Base-by-base conservation (phyloP, 2,113 vertebrate genomes). In the Apistogramma diplotaenia region DNA sequence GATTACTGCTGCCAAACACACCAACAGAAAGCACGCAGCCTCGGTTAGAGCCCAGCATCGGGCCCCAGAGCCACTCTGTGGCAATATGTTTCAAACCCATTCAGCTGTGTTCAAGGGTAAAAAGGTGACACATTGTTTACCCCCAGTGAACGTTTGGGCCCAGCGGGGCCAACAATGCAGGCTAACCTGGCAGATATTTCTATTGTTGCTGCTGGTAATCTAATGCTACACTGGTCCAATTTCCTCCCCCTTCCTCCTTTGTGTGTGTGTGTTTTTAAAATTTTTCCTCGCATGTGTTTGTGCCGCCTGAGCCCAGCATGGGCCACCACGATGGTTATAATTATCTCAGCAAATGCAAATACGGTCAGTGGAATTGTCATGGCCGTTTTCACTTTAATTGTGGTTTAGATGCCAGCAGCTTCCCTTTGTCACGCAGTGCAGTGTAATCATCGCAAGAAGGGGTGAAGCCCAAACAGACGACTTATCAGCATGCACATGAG, bases 311-410 rank as follows among this genome's bases (percentile, higher is more conserved):
- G 78, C 74, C 6, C 33, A 74, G 46, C 35, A 31, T 40, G 65
- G 61, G 54, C 55, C 76, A 82, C 60, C 70, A 59, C 4, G 25
- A 78, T 55, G 53, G 55, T 35, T 51, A 76, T 82, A 80, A 91
- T 88, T 87, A 91, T 84, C 71, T 25, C 40, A 81, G 87, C 78
- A 79, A 91, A 83, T 40, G 37, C 78, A 84, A 87, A 78, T 84
- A 81, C 57, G 71, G 85, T 75, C n/a, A 54, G 57, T 80, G 57
- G 60, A 86, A 89, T 84, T 84, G 78, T 86, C 82, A 62, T 19
- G 71, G 59, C 74, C 76, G 74, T 88, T 90, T 83, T 73, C 70
- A 23, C 82, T 77, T 58, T 78, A 84, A 92, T 87, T 85, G 88
- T 76, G 56, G 78, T 87, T 78, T 86, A 65, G 76, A 70, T 73